Percentiles rank a stretch among this genome's conserved stretches.
Evolutionary conservation across 2,113 vertebrate genomes (phyloP).

Genomic region (Platysternon megacephalum): DNA sequence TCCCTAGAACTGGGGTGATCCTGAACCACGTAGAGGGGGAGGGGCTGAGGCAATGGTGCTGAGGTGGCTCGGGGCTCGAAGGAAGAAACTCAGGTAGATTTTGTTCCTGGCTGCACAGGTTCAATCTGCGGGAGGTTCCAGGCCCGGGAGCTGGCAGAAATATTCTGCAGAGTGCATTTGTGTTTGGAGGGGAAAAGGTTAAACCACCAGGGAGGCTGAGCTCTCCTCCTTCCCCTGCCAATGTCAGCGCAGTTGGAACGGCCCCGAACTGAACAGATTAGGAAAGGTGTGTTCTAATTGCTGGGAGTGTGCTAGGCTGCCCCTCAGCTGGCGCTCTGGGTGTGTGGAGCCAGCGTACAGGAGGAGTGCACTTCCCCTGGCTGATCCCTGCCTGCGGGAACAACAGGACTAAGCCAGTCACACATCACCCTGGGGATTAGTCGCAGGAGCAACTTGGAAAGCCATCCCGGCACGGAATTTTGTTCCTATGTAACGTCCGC

Average conservation of each 20-base stretch:
- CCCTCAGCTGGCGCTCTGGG: background rate
- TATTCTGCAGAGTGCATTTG: background rate
- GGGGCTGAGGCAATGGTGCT: background rate
- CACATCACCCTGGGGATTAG: background rate
- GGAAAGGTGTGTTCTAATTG: conserved; percentile 51
- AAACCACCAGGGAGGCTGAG: background rate
- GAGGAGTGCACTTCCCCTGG: background rate
- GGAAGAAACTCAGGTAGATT: background rate
- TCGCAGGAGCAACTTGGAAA: background rate
- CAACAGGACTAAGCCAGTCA: background rate
- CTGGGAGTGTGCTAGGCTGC: conserved; percentile 4
- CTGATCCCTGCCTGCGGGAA: background rate
- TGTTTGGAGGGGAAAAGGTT: background rate
- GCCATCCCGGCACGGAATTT: background rate
- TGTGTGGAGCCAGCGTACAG: conserved; percentile 10
- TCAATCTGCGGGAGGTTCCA: fast-evolving
- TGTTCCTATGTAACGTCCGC: conserved; percentile 48
- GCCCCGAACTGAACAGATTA: background rate
- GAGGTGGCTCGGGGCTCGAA: background rate
- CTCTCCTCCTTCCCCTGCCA: conserved; percentile 18
- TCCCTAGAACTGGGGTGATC: background rate
- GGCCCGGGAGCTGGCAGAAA: background rate
- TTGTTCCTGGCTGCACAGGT: background rate
- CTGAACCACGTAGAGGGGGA: background rate
- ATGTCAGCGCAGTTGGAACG: conserved; percentile 50